Evolutionary conservation across 2,888 invertebrate genomes (phyloP), one percentile per base, ranked within the genome.

Genomic region (Parascotia fuliginaria): DNA sequence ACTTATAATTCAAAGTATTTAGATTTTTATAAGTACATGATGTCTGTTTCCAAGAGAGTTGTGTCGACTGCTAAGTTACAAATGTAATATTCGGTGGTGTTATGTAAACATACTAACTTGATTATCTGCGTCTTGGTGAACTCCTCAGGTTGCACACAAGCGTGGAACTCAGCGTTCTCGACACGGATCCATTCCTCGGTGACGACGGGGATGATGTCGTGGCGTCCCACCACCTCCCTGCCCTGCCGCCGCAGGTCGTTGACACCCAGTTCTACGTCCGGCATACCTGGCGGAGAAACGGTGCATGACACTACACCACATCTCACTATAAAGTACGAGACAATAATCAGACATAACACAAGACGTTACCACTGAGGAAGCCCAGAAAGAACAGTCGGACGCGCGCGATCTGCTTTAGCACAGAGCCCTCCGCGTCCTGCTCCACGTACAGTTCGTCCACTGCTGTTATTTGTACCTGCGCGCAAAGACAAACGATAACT

Each of bases 101-200:
- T n/a, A n/a, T n/a, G n/a, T n/a, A n/a, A n/a, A n/a, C n/a, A n/a
- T 24, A 24, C 24, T 24, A 7, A 97, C 97, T 96, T 97, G 72
- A 97, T 97, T 60, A 96, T 96, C 83, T 96, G 95, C 32, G 96
- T 95, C 58, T 93, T 93, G 60, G 97, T 95, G 84, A 98, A 99
- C 71, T 98, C 97, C 55, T 97, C 96, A 70, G 96, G 96, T 78
- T 98, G 97, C 41, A 99, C 97, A 81, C 97, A 97, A 44, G 96
- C 95, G 89, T 99, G 99, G 86, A 99, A 98, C 85, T 99, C 98
- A 0, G 97, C 95, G 39, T 95, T 94, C 90, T 99, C 99, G 44
- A 99, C 94, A 31, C 98, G 95, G 78, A 99, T 99, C 99, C 99
- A 99, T 89, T 99, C 98, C 89, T 99, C 99, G 0, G 99, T 99